Evolutionary conservation across 2,113 vertebrate genomes (phyloP), one percentile per base, ranked within the genome.

Genomic region (Pelvicachromis taeniatus): DNA sequence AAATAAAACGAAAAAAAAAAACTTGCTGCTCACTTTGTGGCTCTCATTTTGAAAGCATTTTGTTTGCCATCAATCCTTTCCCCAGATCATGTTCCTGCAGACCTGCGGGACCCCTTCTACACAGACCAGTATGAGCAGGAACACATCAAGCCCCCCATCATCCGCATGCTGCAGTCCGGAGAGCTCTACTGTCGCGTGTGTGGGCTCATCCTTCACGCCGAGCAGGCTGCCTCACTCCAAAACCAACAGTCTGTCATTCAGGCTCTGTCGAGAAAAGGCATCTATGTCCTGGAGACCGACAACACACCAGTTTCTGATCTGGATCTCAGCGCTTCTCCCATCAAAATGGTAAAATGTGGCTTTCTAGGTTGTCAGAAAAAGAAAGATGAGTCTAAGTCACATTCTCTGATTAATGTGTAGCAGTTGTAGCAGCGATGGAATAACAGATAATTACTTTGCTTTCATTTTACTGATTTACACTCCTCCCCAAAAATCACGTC

Each of bases 41-140:
- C 21, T 65, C 55, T 56, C 9, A 85, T 42, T 16, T 31, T 16
- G 17, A 17, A 10, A 55, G 48, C 61, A 40, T 13, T 29, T 50
- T 40, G 75, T 31, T 61, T 48, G 31, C n/a, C 31, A 17, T 78
- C 7, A 8, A 54, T 70, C 17, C 55, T 81, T 3, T 81, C 9
- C 70, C 13, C 93, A 99, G 98, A 99, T 90, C 96, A 98, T 40
- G 95, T 99, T 95, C 98, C 98, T 0, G 95, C 96, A 84, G 98
- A 99, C 81, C 96, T 99, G 92, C 95, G 96, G 83, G 97, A 99
- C 91, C 97, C 98, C 0, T 99, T 99, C 84, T 99, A 99, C 88
- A 96, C 96, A 0, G 98, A 99, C 77, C 98, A 99, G 80, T 99
- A 99, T 59, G 97, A 99, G 70, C 98, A 99, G 85, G 98, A 99